A percentile compares a stretch with the other conserved stretches of the same genome.
Conservation (phyloP, 2,113 vertebrate genomes). For the Apistogramma diplotaenia region DNA sequence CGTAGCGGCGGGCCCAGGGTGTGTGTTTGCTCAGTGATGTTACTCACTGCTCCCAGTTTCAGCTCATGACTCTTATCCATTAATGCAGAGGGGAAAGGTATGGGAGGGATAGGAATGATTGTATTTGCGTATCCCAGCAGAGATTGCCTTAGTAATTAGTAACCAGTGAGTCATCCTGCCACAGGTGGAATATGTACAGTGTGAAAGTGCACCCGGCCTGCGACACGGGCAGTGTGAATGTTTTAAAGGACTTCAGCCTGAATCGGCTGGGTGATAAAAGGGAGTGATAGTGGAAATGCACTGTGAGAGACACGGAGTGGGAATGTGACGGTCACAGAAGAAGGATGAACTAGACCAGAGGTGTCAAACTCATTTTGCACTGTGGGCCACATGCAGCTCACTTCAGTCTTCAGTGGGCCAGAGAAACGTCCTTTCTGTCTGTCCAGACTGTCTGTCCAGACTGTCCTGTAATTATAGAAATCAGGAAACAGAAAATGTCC, state of each 20-base stretch:
- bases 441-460: too few relatives aligned
- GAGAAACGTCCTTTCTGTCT: too few relatives aligned
- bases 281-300: neutral
- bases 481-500: too few relatives aligned
- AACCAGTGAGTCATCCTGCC: conserved; percentile 51
- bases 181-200: conserved; percentile 21
- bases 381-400: too few relatives aligned
- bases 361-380: too few relatives aligned
- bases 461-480: too few relatives aligned
- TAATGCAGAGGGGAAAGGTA: neutral
- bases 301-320: neutral
- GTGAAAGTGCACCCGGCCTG: conserved; percentile 22
- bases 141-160: conserved; percentile 44
- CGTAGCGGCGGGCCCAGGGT: neutral
- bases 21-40: conserved; percentile 30
- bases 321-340: neutral
- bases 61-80: neutral
- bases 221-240: neutral
- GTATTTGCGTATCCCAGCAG: conserved; percentile 33
- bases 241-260: neutral
- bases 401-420: too few relatives aligned
- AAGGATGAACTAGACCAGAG: too few relatives aligned
- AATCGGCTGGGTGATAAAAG: neutral
- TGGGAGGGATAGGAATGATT: conserved; percentile 24
- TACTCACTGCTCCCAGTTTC: conserved; percentile 10